Evolutionary conservation across 2,113 vertebrate genomes (phyloP).

Genomic region (Aramus guarauna): DNA sequence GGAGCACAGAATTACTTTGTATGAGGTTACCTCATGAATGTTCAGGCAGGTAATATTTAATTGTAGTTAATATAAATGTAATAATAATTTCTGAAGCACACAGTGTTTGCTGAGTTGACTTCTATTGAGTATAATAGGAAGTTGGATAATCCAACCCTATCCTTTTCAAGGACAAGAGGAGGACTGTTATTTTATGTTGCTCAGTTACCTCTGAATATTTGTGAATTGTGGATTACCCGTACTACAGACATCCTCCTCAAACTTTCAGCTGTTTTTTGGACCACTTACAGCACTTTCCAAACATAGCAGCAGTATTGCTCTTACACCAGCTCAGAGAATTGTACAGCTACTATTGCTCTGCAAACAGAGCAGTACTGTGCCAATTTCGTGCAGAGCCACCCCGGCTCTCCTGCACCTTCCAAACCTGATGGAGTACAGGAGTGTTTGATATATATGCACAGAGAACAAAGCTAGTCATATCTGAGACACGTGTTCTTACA

Average conservation of each 20-base stretch:
- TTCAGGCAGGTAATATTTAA: not conserved
- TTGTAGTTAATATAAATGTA: not conserved
- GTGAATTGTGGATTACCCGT: not conserved
- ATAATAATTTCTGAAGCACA: not conserved
- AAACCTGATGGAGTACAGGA: too few relatives aligned
- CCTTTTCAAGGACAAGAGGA: not conserved
- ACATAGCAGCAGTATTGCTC: not conserved
- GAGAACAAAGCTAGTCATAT: not conserved
- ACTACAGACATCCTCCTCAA: not conserved
- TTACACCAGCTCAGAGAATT: not conserved
- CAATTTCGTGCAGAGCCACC: not conserved
- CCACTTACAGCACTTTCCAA: not conserved
- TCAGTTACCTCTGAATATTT: not conserved
- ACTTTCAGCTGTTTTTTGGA: not conserved
- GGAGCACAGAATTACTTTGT: not conserved
- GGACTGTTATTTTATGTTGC: not conserved
- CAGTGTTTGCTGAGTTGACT: not conserved
- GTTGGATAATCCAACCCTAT: not conserved
- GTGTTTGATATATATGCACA: rapidly evolving
- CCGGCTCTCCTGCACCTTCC: not conserved
- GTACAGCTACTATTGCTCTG: not conserved
- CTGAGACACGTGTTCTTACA: not conserved
- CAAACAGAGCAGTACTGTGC: not conserved
- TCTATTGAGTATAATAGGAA: rapidly evolving
- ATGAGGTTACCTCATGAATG: not conserved